Evolutionary conservation across 2,797 vertebrate species (phyloP).

Genomic region (Rallus crepitans): DNA sequence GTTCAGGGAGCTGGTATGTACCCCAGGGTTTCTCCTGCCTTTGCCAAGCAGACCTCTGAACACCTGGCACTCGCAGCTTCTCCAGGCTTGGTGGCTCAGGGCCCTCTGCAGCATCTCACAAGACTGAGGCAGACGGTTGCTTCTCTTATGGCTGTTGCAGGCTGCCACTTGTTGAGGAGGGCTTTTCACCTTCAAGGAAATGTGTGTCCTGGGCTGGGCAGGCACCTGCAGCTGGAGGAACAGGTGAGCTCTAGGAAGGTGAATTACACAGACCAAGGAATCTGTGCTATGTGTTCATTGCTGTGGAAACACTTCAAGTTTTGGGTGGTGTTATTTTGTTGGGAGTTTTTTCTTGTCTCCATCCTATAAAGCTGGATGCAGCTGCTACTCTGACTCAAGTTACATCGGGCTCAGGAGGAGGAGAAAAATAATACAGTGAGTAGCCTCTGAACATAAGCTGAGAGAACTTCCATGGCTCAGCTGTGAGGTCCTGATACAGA

Average conservation of each 20-base stretch:
- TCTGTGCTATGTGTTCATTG: neutral
- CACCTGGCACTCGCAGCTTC: neutral
- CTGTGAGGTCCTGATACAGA: neutral
- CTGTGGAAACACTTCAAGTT: neutral
- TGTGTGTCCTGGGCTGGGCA: neutral
- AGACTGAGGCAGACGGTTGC: neutral
- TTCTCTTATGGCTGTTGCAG: neutral
- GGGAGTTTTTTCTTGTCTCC: neutral
- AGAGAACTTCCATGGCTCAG: neutral
- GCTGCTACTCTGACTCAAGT: neutral
- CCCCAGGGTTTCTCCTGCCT: neutral
- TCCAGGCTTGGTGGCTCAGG: neutral
- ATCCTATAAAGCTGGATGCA: neutral
- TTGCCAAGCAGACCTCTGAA: neutral
- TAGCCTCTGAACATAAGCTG: neutral
- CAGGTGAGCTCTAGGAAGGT: neutral
- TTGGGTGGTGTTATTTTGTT: neutral
- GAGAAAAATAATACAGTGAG: neutral
- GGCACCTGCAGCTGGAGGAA: neutral
- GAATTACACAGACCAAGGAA: neutral
- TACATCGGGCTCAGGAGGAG: neutral
- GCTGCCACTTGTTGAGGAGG: neutral
- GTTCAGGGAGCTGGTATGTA: accelerated
- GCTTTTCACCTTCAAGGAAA: neutral
- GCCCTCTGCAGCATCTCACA: neutral